Percentiles rank a stretch among this genome's conserved stretches.
phyloP scores from a whole-genome alignment of 2,888 invertebrate genomes.

The Tachina grossa region DNA sequence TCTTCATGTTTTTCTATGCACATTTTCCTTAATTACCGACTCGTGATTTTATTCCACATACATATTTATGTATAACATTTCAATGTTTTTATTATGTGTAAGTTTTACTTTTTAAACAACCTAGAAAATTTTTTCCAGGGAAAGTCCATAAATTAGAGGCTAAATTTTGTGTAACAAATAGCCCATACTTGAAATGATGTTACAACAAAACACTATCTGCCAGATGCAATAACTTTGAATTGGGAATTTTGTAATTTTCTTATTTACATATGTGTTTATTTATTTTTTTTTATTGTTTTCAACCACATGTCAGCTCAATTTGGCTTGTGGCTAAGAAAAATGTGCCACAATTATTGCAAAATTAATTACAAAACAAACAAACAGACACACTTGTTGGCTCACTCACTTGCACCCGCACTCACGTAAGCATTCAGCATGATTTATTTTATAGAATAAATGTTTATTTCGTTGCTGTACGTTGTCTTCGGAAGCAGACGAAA shows the following conservation, averaged over 20 bases:
- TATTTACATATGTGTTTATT: background rate
- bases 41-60: slow-evolving; percentile 4
- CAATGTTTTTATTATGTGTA: background rate
- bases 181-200: slow-evolving; percentile 9
- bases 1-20: background rate
- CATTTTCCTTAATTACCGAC: slow-evolving; percentile 16
- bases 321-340: slow-evolving; percentile 43
- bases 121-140: slow-evolving; percentile 22
- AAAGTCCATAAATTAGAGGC: background rate
- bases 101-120: background rate
- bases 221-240: slow-evolving; percentile 26
- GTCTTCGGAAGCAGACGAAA: background rate
- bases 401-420: slow-evolving; percentile 1
- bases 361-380: slow-evolving; percentile 60
- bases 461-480: slow-evolving; percentile 18
- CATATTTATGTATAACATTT: background rate
- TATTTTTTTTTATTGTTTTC: background rate
- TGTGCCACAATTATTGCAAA: slow-evolving; percentile 65
- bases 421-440: slow-evolving; percentile 23
- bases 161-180: background rate
- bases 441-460: slow-evolving; percentile 48
- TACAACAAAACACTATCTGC: background rate
- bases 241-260: slow-evolving; percentile 19
- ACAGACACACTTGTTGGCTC: slow-evolving; percentile 19
- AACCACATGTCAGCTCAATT: slow-evolving; percentile 18